Evolutionary conservation across 1,140 invertebrate genomes (phyloP).

Genomic region (Samia ricini): DNA sequence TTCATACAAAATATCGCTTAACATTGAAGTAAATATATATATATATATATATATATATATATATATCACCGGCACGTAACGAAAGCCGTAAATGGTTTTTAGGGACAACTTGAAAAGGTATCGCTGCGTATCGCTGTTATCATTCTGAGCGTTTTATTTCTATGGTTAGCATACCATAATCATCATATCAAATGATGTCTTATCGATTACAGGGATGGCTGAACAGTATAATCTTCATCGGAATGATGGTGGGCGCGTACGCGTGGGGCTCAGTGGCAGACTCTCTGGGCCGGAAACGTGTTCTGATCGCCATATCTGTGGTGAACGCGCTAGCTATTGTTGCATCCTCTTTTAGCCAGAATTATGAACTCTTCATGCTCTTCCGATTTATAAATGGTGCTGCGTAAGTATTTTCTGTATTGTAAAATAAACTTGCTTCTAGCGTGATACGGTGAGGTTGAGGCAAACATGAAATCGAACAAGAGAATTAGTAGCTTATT

Average conservation of each 20-base stretch:
- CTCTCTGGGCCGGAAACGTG: conserved; percentile 88
- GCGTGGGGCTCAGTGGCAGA: conserved; percentile 95
- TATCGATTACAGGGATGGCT: conserved; percentile 84
- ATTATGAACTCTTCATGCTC: conserved; percentile 91
- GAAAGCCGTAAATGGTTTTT: too few species aligned
- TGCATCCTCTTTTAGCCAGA: conserved; percentile 91
- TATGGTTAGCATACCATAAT: too few species aligned
- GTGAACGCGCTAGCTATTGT: conserved; percentile 94
- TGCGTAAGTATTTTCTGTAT: conserved; percentile 88
- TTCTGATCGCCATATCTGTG: conserved; percentile 91
- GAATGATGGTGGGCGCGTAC: conserved; percentile 96
- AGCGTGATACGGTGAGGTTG: too few species aligned
- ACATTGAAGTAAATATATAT: too few species aligned
- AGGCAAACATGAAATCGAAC: too few species aligned
- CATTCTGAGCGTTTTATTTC: too few species aligned
- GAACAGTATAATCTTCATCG: conserved; percentile 91
- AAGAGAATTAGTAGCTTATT: too few species aligned
- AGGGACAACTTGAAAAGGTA: too few species aligned
- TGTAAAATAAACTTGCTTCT: not conserved
- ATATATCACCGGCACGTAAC: too few species aligned
- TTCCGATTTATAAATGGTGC: conserved; percentile 94
- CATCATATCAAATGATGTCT: not conserved
- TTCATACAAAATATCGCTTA: too few species aligned
- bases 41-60: too few species aligned
- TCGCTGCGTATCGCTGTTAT: too few species aligned